Evolutionary conservation across 2,888 invertebrate species (phyloP).

Genomic region (Pandemis heparana): DNA sequence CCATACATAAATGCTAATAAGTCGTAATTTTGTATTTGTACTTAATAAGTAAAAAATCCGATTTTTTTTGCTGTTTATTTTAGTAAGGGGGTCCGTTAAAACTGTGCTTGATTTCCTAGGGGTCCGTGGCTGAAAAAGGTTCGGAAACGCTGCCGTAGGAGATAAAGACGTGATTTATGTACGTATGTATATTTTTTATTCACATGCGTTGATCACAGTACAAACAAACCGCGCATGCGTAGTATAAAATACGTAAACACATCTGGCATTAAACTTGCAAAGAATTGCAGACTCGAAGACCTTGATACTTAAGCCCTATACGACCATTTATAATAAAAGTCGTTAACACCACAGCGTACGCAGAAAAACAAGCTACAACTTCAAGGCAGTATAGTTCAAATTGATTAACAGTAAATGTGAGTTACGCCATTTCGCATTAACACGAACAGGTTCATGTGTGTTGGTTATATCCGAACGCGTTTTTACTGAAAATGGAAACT

Average conservation of each 20-base stretch:
- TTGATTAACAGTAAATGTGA: constrained; percentile 35
- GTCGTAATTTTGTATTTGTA: too few species aligned
- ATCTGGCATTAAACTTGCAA: constrained; percentile 79
- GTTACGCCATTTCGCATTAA: constrained; percentile 45
- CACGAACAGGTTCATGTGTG: constrained; percentile 52
- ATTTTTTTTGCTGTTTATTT: too few species aligned
- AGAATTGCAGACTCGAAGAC: constrained; percentile 76
- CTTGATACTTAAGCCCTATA: constrained; percentile 74
- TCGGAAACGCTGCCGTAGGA: too few species aligned
- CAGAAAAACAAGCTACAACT: constrained; percentile 51
- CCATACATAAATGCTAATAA: too few species aligned
- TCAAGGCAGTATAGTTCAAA: constrained; percentile 39
- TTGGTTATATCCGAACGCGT: constrained; percentile 68
- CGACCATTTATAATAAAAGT: constrained; percentile 49
- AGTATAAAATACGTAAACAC: constrained; percentile 72
- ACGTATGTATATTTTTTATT: too few species aligned
- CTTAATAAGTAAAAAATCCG: too few species aligned
- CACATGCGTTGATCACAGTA: neutral
- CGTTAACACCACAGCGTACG: constrained; percentile 45
- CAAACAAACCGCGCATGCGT: constrained; percentile 29
- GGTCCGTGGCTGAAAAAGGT: too few species aligned
- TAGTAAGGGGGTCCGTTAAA: too few species aligned
- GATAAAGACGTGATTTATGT: too few species aligned
- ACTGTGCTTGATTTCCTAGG: too few species aligned
- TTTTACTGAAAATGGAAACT: constrained; percentile 84